Evolutionary conservation across 2,797 vertebrate species (phyloP).

Genomic region (Scomberomorus guttatus): DNA sequence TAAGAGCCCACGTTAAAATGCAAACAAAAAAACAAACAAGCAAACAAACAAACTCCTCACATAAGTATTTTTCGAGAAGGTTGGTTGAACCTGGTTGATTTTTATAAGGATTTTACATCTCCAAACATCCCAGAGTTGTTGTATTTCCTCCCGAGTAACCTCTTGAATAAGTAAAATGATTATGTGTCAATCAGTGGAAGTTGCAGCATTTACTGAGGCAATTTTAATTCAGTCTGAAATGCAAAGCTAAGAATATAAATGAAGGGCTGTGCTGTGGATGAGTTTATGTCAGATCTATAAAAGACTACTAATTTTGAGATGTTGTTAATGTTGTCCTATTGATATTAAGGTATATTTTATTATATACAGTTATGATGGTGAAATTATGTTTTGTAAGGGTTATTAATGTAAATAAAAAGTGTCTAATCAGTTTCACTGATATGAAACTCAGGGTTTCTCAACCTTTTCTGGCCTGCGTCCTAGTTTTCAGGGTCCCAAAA

Average conservation of each 20-base stretch:
- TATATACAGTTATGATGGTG: background rate
- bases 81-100: background rate
- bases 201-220: background rate
- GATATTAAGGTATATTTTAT: background rate
- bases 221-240: background rate
- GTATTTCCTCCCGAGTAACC: background rate
- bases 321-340: slow-evolving; percentile 9
- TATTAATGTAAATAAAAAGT: slow-evolving; percentile 6
- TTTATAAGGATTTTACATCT: background rate
- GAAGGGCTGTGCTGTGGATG: background rate
- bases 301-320: background rate
- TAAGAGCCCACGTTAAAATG: no score
- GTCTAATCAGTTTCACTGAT: background rate
- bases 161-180: background rate
- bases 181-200: background rate
- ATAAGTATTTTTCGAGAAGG: no score
- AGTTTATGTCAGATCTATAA: background rate
- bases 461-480: slow-evolving; percentile 5
- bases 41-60: no score
- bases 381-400: background rate
- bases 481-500: background rate
- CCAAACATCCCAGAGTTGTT: background rate
- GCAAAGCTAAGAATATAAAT: background rate
- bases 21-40: no score
- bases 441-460: slow-evolving; percentile 36